Percentiles rank a stretch among this genome's conserved stretches.
These are phyloP conservation scores for Seriola dumerili DNA, from an alignment of 2,113 vertebrate genomes.

Conservation along the genomic window DNA sequence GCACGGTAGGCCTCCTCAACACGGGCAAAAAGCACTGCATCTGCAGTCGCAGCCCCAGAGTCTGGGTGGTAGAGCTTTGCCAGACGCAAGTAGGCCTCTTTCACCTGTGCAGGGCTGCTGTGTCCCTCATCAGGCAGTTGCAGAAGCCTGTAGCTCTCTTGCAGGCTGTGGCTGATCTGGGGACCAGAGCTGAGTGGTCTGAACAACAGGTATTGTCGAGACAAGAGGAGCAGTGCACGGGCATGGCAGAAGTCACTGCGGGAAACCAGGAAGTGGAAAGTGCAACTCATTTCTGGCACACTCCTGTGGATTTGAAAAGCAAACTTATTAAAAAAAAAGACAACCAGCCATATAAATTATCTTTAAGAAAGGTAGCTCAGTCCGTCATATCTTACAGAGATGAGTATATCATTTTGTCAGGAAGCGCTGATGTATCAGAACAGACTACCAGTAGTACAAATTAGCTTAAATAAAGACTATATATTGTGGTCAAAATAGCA, in stretches of 20 bases:
- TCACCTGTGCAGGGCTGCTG: slow-evolving; percentile 83
- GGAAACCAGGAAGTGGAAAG: slow-evolving; percentile 41
- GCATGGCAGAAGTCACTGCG: neutral
- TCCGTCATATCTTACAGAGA: too few species aligned
- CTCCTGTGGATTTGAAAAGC: slow-evolving; percentile 30
- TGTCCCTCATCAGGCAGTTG: slow-evolving; percentile 72
- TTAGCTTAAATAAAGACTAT: too few species aligned
- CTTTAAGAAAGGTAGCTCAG: neutral
- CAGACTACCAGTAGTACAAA: too few species aligned
- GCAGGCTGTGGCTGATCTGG: slow-evolving; percentile 67
- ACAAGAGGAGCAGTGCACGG: slow-evolving; percentile 17
- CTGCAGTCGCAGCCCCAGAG: slow-evolving; percentile 85
- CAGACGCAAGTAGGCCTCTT: slow-evolving; percentile 88
- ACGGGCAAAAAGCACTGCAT: slow-evolving; percentile 85
- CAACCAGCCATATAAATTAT: neutral
- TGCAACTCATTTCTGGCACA: slow-evolving; percentile 62
- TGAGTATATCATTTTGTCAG: too few species aligned
- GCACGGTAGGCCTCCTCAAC: slow-evolving; percentile 92
- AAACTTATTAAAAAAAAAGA: neutral
- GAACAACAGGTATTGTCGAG: slow-evolving; percentile 13
- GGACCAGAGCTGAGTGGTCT: slow-evolving; percentile 49
- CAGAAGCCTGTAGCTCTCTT: slow-evolving; percentile 80
- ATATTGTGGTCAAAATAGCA: too few species aligned
- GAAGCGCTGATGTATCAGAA: too few species aligned
- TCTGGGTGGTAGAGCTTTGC: slow-evolving; percentile 96